Conservation (phyloP, 1,140 invertebrate species). For the Druon quercuslanigerum region DNA sequence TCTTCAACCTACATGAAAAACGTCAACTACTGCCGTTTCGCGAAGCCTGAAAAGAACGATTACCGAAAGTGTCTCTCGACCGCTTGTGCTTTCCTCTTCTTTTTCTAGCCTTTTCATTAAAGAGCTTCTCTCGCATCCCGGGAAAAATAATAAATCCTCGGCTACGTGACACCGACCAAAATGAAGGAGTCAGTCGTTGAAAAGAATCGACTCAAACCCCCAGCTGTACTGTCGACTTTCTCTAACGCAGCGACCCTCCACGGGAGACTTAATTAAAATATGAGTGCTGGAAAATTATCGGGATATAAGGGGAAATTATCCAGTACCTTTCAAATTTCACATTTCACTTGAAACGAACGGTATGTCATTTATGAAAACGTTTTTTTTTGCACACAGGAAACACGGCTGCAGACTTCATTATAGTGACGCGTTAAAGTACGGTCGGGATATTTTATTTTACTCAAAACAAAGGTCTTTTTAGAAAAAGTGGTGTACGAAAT, state of each 20-base stretch:
- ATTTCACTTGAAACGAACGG: neutral
- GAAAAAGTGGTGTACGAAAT: too few relatives aligned
- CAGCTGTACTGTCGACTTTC: neutral
- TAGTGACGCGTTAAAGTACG: too few relatives aligned
- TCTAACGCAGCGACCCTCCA: neutral
- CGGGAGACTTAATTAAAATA: conserved; percentile 15
- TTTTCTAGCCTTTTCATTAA: conserved; percentile 21
- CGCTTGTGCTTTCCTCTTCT: neutral
- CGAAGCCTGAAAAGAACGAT: conserved; percentile 12
- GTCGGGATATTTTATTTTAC: too few relatives aligned
- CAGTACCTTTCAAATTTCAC: conserved; percentile 4
- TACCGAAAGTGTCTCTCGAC: conserved; percentile 18
- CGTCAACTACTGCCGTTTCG: conserved; percentile 1
- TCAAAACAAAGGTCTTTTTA: too few relatives aligned
- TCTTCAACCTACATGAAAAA: conserved; percentile 17
- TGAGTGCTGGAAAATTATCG: conserved; percentile 26
- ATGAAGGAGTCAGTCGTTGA: conserved; percentile 16
- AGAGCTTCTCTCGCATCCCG: conserved; percentile 4
- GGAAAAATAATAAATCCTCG: conserved; percentile 23
- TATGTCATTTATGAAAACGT: conserved; percentile 3
- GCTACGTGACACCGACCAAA: neutral
- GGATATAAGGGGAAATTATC: conserved; percentile 14
- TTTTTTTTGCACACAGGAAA: neutral
- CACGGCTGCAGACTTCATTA: too few relatives aligned
- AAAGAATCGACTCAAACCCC: conserved; percentile 3